Conservation (phyloP, 2,888 invertebrate species). For the Agriotes lineatus region DNA sequence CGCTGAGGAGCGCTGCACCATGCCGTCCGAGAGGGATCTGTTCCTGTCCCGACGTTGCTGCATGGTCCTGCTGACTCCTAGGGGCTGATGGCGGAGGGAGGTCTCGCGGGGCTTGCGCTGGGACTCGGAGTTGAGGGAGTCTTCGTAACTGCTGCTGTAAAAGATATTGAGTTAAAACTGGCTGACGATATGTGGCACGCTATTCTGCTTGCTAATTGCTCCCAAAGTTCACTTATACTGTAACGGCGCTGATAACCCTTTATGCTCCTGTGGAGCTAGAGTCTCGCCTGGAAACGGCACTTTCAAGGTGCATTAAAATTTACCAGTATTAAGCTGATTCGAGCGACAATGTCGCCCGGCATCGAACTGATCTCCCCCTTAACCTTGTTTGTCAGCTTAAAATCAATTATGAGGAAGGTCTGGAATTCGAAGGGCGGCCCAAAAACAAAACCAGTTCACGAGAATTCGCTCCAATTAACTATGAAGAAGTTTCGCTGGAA, state of each 20-base stretch:
- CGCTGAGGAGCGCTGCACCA: constrained; percentile 20
- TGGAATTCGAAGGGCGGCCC: no score
- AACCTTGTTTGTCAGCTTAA: no score
- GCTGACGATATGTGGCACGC: constrained; percentile 1
- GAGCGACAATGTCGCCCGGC: no score
- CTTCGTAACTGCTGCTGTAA: constrained; percentile 78
- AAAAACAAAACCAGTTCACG: no score
- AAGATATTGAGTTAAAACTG: not conserved
- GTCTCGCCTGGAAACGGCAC: no score
- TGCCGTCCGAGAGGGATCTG: constrained; percentile 32
- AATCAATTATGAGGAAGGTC: no score
- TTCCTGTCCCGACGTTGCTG: constrained; percentile 39
- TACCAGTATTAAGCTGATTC: no score
- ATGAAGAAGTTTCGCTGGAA: no score
- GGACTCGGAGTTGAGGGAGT: constrained; percentile 79
- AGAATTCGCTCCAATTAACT: no score
- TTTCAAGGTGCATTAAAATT: no score
- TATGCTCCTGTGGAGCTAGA: not conserved
- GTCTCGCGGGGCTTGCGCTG: constrained; percentile 62
- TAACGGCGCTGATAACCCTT: not conserved
- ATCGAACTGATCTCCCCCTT: no score
- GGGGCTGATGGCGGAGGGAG: constrained; percentile 21
- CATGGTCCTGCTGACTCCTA: constrained; percentile 22
- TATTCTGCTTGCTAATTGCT: not conserved
- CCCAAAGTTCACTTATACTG: not conserved